A percentile compares a stretch with the other conserved stretches of the same genome.
Conservation (phyloP, 2,113 vertebrate genomes). For the Melanerpes formicivorus region DNA sequence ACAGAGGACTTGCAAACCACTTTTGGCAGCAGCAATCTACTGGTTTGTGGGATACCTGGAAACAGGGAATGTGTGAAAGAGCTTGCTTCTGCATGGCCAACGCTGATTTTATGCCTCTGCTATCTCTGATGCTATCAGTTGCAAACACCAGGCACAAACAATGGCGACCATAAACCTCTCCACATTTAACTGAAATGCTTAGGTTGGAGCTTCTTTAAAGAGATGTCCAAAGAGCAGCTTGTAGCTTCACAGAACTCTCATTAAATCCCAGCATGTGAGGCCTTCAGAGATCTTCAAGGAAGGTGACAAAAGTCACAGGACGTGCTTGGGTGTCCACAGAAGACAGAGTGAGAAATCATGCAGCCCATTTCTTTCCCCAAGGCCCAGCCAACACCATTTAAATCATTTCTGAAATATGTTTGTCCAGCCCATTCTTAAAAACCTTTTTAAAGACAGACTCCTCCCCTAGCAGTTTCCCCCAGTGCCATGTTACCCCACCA, state of each 20-base stretch:
- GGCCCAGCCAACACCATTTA: background rate
- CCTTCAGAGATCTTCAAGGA: slow-evolving; percentile 30
- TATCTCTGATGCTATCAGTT: background rate
- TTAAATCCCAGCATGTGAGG: slow-evolving; percentile 36
- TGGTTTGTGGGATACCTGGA: background rate
- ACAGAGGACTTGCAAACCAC: background rate
- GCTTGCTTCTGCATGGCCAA: background rate
- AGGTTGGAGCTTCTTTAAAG: background rate
- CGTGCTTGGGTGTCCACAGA: background rate
- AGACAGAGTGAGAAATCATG: background rate
- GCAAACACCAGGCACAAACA: background rate
- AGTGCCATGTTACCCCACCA: background rate
- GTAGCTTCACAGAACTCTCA: slow-evolving; percentile 39
- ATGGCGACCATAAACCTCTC: background rate
- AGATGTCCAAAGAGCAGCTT: slow-evolving; percentile 15
- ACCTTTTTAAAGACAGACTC: background rate
- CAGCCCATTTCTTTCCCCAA: background rate
- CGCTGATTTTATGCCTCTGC: slow-evolving; percentile 19
- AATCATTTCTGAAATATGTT: background rate
- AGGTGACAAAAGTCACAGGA: background rate
- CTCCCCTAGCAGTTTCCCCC: background rate
- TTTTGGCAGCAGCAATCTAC: background rate
- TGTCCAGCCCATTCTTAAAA: background rate
- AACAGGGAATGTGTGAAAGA: background rate
- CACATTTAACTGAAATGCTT: slow-evolving; percentile 10